phyloP scores from a whole-genome alignment of 2,113 vertebrate species.

The Gorsachius goisagi region DNA sequence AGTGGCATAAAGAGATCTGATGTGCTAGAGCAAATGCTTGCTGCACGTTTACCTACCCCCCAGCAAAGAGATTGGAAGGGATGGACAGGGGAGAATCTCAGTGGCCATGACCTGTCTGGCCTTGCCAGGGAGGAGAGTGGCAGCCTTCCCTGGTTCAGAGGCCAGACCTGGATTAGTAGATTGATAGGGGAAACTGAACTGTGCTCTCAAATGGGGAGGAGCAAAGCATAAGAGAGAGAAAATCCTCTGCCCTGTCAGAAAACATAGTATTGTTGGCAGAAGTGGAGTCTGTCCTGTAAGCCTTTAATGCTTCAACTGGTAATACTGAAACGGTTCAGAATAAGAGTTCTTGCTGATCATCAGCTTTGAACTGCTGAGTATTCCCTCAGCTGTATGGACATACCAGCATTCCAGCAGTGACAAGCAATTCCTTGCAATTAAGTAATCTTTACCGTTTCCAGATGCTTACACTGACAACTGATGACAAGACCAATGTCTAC shows the following conservation, averaged over 20 bases:
- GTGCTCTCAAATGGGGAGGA: not conserved
- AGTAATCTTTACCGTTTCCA: constrained; percentile 23
- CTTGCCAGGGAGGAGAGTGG: not conserved
- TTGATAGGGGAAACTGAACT: not conserved
- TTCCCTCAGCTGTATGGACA: not conserved
- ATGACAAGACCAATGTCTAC: constrained; percentile 75
- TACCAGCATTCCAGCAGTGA: not conserved
- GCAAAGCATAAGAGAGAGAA: not conserved
- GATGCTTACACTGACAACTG: constrained; percentile 79
- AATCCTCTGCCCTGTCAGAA: not conserved
- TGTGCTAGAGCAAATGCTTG: not conserved
- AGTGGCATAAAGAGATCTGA: not conserved
- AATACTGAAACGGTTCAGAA: not conserved
- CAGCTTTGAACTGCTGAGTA: not conserved
- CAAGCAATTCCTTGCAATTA: not conserved
- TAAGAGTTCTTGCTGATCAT: not conserved
- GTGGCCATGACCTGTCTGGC: not conserved
- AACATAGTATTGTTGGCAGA: not conserved
- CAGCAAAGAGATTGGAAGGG: not conserved
- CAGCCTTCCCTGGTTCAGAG: not conserved
- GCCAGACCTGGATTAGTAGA: not conserved
- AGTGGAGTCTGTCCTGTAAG: not conserved
- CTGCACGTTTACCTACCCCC: not conserved
- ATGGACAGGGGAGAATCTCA: not conserved
- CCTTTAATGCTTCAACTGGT: not conserved